A percentile compares a stretch with the other conserved stretches of the same genome.
phyloP scores from a whole-genome alignment of 2,888 invertebrate species.

The Hirtodrosophila duncani region DNA sequence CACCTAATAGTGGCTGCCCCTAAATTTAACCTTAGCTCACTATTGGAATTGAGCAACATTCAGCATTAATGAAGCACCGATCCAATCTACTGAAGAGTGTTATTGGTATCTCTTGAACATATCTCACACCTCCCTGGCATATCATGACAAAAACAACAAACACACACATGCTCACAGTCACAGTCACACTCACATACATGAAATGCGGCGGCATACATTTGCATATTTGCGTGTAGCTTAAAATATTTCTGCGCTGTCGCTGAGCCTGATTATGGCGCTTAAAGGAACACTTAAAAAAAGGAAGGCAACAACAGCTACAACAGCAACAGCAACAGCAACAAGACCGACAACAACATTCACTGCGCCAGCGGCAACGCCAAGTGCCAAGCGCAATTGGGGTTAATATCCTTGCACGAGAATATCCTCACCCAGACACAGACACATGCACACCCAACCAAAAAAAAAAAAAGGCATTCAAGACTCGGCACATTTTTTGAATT shows the following conservation, averaged over 20 bases:
- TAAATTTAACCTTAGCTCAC: too few relatives aligned
- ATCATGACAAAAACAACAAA: constrained; percentile 6
- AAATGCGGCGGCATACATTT: constrained; percentile 51
- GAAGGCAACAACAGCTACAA: constrained; percentile 10
- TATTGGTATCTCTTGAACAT: too few relatives aligned
- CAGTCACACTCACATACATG: constrained; percentile 16
- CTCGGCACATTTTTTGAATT: constrained; percentile 59
- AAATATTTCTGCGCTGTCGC: constrained; percentile 56
- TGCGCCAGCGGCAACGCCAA: constrained; percentile 38
- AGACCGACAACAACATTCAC: neutral
- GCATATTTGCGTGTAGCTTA: constrained; percentile 71
- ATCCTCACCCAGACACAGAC: constrained; percentile 31
- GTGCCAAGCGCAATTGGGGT: constrained; percentile 69
- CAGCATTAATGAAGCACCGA: too few relatives aligned
- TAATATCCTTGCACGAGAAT: constrained; percentile 71
- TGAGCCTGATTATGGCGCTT: constrained; percentile 73
- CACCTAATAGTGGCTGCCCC: too few relatives aligned
- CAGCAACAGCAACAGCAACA: constrained; percentile 7
- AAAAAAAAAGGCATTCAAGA: constrained; percentile 4
- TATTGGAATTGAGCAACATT: too few relatives aligned
- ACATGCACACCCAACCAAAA: constrained; percentile 32
- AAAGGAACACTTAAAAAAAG: constrained; percentile 69
- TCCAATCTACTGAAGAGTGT: too few relatives aligned
- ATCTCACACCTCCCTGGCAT: too few relatives aligned
- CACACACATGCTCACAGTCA: constrained; percentile 11